Conservation (phyloP, 2,888 invertebrate genomes). For the Synergus laeviventris region DNA sequence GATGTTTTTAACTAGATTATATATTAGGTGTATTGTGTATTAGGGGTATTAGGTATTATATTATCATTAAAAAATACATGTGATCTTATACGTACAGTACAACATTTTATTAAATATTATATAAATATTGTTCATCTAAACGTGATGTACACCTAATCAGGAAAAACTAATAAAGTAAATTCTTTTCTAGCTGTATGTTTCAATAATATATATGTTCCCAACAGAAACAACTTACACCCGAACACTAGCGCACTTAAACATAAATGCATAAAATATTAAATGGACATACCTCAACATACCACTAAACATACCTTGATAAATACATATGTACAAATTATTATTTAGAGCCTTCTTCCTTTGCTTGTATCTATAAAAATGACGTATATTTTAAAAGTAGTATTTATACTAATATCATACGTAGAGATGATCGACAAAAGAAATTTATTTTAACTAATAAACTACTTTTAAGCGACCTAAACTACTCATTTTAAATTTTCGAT, state of each 20-base stretch:
- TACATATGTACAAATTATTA: slow-evolving; percentile 6
- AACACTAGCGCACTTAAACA: background rate
- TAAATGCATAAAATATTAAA: background rate
- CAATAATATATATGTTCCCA: background rate
- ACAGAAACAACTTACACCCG: background rate
- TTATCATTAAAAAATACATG: too few species aligned
- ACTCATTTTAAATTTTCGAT: background rate
- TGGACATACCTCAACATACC: background rate
- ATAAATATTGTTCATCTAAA: too few species aligned
- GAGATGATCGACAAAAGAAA: background rate
- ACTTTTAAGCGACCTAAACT: background rate
- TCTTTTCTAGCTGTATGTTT: background rate
- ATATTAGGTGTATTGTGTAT: too few species aligned
- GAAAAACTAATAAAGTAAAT: background rate
- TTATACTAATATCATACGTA: background rate
- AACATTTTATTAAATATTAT: too few species aligned
- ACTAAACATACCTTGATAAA: background rate
- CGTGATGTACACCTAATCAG: background rate
- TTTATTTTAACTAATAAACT: background rate
- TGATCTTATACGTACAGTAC: too few species aligned
- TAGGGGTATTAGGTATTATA: too few species aligned
- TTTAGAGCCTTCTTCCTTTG: background rate
- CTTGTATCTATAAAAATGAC: slow-evolving; percentile 20
- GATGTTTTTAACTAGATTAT: too few species aligned
- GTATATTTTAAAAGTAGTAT: slow-evolving; percentile 9